Conservation (phyloP, 2,797 vertebrate species). For the Rhincodon typus region DNA sequence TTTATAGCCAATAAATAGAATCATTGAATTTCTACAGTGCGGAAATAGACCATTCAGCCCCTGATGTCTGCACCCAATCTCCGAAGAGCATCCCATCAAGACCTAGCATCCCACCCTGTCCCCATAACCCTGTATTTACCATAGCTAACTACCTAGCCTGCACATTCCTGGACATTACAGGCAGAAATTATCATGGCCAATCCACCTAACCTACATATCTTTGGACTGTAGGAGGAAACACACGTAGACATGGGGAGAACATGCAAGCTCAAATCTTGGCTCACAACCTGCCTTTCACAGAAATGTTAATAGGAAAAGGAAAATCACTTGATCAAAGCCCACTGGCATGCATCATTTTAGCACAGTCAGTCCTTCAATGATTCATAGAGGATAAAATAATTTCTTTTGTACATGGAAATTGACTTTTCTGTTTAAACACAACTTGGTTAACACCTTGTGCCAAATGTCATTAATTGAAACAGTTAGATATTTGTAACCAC, state of each 20-base stretch:
- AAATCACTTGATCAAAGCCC: not conserved
- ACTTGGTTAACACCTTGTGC: not conserved
- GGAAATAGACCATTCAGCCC: too few relatives aligned
- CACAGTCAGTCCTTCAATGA: not conserved
- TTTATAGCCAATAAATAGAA: not conserved
- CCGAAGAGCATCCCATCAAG: too few relatives aligned
- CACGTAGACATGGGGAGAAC: too few relatives aligned
- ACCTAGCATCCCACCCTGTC: too few relatives aligned
- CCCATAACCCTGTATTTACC: too few relatives aligned
- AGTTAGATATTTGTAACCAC: not conserved
- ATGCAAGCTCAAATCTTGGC: not conserved
- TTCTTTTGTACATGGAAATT: not conserved
- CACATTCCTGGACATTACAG: too few relatives aligned
- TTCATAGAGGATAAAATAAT: not conserved
- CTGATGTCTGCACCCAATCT: too few relatives aligned
- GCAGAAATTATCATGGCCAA: too few relatives aligned
- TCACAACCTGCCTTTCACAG: not conserved
- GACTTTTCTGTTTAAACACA: not conserved
- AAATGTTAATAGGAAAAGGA: not conserved
- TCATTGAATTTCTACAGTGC: too few relatives aligned
- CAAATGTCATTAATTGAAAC: not conserved
- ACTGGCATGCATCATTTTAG: not conserved
- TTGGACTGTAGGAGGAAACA: too few relatives aligned
- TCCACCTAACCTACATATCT: too few relatives aligned
- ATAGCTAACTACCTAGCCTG: too few relatives aligned